These are phyloP conservation scores for Bombus waltoni DNA, from an alignment of 1,140 invertebrate species.

Conservation along the genomic window DNA sequence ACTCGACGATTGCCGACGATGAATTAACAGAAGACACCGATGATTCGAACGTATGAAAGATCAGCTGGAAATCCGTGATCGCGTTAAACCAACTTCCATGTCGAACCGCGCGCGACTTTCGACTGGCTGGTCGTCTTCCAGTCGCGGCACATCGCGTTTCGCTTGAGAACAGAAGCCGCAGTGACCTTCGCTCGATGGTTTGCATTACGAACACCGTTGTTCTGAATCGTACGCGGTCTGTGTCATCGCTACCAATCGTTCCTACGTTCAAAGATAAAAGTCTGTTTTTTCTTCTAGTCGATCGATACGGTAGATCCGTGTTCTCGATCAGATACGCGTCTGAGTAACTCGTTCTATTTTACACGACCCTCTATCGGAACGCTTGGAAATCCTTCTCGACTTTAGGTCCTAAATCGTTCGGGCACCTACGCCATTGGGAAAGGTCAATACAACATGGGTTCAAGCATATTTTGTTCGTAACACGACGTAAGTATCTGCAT, in stretches of 20 bases:
- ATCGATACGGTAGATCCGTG: background rate
- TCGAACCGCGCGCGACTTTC: conserved; percentile 70
- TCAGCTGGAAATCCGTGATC: background rate
- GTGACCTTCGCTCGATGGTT: conserved; percentile 71
- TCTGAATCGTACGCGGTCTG: conserved; percentile 34
- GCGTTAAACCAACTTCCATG: conserved; percentile 39
- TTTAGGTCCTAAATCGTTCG: background rate
- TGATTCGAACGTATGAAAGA: too few relatives aligned
- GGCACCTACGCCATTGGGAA: background rate
- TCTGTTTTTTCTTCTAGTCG: background rate
- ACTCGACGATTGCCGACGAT: too few relatives aligned
- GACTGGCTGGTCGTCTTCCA: conserved; percentile 64
- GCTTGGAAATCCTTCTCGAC: background rate
- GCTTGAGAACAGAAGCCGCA: conserved; percentile 61
- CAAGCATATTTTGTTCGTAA: background rate
- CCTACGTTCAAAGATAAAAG: conserved; percentile 16
- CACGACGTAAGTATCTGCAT: background rate
- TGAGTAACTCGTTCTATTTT: too few relatives aligned
- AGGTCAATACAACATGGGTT: background rate
- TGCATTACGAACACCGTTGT: conserved; percentile 73
- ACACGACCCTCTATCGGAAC: too few relatives aligned
- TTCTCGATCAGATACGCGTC: background rate
- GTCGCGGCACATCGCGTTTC: conserved; percentile 53
- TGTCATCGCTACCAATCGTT: conserved; percentile 36
- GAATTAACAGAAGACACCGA: too few relatives aligned